These are phyloP conservation scores for Elmis aenea DNA, from an alignment of 2,888 invertebrate species.

Conservation along the genomic window DNA sequence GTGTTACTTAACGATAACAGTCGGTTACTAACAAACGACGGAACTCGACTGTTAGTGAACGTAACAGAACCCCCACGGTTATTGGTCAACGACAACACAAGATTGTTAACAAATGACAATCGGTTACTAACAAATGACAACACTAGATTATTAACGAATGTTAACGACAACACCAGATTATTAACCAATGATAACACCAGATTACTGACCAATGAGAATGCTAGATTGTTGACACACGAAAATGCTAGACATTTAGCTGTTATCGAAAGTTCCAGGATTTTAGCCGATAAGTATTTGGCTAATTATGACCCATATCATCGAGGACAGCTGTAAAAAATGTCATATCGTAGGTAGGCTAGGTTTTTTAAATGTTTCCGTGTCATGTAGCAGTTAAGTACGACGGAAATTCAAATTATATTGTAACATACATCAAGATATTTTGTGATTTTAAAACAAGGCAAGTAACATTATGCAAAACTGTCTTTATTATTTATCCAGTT, in stretches of 20 bases:
- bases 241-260: conserved; percentile 40
- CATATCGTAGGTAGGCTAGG: conserved; percentile 1
- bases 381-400: too few species aligned
- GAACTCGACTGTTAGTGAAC: conserved; percentile 39
- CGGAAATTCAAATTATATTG: too few species aligned
- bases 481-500: too few species aligned
- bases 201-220: conserved; percentile 37
- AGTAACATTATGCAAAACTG: too few species aligned
- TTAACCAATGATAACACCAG: conserved; percentile 34
- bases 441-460: too few species aligned
- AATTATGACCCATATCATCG: conserved; percentile 46
- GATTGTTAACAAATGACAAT: conserved; percentile 31
- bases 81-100: conserved; percentile 38
- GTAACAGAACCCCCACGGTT: conserved; percentile 39
- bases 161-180: conserved; percentile 33
- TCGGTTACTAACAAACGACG: conserved; percentile 31
- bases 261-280: conserved; percentile 39
- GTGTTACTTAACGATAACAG: conserved; percentile 23
- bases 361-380: too few species aligned
- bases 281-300: conserved; percentile 45
- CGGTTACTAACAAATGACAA: conserved; percentile 30
- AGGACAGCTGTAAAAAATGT: conserved; percentile 40
- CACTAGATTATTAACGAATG: conserved; percentile 33
- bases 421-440: too few species aligned
- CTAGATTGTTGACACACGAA: conserved; percentile 41